These are phyloP conservation scores for Diarsia brunnea DNA, from an alignment of 2,888 invertebrate species.

Conservation along the genomic window DNA sequence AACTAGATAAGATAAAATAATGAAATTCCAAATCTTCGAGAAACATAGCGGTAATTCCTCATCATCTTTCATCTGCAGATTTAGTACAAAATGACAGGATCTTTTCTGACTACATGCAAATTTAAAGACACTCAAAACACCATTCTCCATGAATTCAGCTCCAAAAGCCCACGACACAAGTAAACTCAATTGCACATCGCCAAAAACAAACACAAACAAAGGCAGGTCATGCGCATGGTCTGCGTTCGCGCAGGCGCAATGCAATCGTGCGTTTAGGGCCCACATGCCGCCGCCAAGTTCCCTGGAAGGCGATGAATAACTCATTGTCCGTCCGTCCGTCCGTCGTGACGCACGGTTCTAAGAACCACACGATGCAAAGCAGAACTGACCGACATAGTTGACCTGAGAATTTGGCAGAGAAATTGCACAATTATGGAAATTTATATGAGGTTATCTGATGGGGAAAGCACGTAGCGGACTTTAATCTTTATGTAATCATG, in stretches of 20 bases:
- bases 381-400: conserved; percentile 87
- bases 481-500: conserved; percentile 42
- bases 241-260: conserved; percentile 75
- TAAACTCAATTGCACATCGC: conserved; percentile 60
- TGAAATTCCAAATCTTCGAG: not conserved
- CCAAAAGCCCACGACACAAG: conserved; percentile 24
- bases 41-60: not conserved
- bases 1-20: not conserved
- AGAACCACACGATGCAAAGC: conserved; percentile 82
- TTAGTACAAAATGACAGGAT: not conserved
- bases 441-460: conserved; percentile 50
- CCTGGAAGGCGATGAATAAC: conserved; percentile 90
- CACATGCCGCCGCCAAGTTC: conserved; percentile 88
- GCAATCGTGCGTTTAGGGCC: conserved; percentile 88
- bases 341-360: conserved; percentile 88
- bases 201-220: conserved; percentile 80
- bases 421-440: conserved; percentile 66
- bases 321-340: conserved; percentile 89
- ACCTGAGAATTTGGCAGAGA: conserved; percentile 82
- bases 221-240: conserved; percentile 82
- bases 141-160: not conserved
- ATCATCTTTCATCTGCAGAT: not conserved
- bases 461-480: conserved; percentile 42
- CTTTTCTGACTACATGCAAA: not conserved
- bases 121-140: not conserved